Percentiles rank a stretch among this genome's conserved stretches.
Evolutionary conservation across 2,797 vertebrate species (phyloP).

Genomic region (Lindbergichthys nudifrons): DNA sequence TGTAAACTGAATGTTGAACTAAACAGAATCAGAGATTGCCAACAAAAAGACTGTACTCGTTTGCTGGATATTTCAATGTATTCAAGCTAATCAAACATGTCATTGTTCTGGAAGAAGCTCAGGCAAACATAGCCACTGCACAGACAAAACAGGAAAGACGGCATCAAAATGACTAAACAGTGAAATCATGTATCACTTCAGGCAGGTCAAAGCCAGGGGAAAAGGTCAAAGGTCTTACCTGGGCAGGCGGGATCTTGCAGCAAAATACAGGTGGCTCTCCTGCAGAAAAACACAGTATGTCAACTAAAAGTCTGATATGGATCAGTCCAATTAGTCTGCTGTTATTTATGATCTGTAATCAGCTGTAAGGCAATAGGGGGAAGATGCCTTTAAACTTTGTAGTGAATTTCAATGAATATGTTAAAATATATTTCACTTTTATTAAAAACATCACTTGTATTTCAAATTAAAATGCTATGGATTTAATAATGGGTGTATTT

Average conservation of each 20-base stretch:
- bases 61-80: neutral
- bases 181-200: conserved; percentile 3
- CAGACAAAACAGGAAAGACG: conserved; percentile 9
- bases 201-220: conserved; percentile 15
- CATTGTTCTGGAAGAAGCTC: neutral
- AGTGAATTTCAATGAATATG: neutral
- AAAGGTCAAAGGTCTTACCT: conserved; percentile 61
- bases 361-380: neutral
- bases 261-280: conserved; percentile 12
- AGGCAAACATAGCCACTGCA: conserved; percentile 14
- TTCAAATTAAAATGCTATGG: neutral
- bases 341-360: neutral
- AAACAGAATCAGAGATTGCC: neutral
- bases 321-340: conserved; percentile 7
- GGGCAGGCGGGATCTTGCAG: conserved; percentile 32
- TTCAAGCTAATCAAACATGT: neutral
- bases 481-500: neutral
- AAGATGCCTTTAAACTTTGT: neutral
- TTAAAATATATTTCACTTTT: neutral
- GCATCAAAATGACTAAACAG: conserved; percentile 8
- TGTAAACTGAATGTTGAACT: neutral
- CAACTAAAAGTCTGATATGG: conserved; percentile 10
- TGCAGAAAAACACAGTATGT: conserved; percentile 22
- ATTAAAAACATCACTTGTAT: neutral
- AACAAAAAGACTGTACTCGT: neutral